Base-by-base conservation (phyloP, 2,888 invertebrate genomes). In the Epinotia demarniana region DNA sequence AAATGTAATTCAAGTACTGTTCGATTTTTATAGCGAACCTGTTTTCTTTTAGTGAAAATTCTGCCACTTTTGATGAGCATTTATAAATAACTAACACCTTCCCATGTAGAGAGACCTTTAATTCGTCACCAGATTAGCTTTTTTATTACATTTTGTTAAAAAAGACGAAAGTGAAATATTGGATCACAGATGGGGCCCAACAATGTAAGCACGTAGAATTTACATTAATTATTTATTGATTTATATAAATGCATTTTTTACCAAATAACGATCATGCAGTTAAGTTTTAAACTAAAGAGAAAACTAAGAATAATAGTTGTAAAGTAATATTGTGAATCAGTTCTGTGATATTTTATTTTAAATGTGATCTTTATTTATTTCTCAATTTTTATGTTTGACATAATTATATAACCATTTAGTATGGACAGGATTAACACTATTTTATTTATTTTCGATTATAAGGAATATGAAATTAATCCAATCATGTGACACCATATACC, bases 301-400 rank as follows among this genome's bases (percentile, higher is more conserved):
- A 39, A 23, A 11, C 63, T 49, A n/a, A 64, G 13, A 49, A 53
- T 46, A 70, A 53, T 71, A 61, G 61, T 66, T 75, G 16, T 70
- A 73, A 63, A 66, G 39, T 75, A 70, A 66, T 23, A 75, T 64
- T 69, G 72, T 73, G 75, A 77, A 64, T 77, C 55, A 78, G 79
- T 80, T 78, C 82, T 82, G 83, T 81, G 82, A 82, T 82, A 82
- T 80, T 78, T 80, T 78, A 70, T 79, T 78, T 66, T 80, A 19
- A 75, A 74, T 79, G 70, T 79, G 70, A 76, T 78, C 53, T 27
- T 74, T 69, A 69, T 72, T 78, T 71, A 77, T 73, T 74, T 49
- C 63, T 64, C 55, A 16, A 19, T 63, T 49, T 67, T 73, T 73
- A 69, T 60, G 49, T 69, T 63, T 53, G 68, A 64, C 68, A 33